Conservation (phyloP, 2,888 invertebrate species). For the Dilophus febrilis region DNA sequence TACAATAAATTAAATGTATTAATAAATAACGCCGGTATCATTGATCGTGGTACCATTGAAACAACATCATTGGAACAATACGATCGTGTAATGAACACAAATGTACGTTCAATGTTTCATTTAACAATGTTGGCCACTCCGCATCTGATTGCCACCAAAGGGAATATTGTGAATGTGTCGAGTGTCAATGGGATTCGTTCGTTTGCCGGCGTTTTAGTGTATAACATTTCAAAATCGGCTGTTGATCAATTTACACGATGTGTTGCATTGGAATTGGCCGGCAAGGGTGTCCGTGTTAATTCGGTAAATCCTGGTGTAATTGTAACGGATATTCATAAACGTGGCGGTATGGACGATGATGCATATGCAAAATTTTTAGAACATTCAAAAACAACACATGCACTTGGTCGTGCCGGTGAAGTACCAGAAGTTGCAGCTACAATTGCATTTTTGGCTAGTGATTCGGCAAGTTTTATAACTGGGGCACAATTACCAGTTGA, state of each 20-base stretch:
- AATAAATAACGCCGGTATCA: slow-evolving; percentile 70
- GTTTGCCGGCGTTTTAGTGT: slow-evolving; percentile 46
- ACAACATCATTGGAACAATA: slow-evolving; percentile 62
- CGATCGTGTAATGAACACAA: slow-evolving; percentile 71
- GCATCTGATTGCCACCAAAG: slow-evolving; percentile 56
- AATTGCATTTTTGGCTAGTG: slow-evolving; percentile 54
- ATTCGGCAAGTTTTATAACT: slow-evolving; percentile 46
- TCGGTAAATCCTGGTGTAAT: slow-evolving; percentile 54
- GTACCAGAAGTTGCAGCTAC: slow-evolving; percentile 46
- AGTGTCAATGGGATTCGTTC: slow-evolving; percentile 56
- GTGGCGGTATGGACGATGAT: slow-evolving; percentile 43
- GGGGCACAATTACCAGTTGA: slow-evolving; percentile 51
- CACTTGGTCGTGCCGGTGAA: slow-evolving; percentile 44
- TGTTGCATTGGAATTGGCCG: slow-evolving; percentile 43
- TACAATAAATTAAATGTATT: slow-evolving; percentile 57
- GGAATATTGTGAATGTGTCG: slow-evolving; percentile 79
- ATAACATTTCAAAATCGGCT: slow-evolving; percentile 53
- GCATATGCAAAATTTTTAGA: slow-evolving; percentile 45
- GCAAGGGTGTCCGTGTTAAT: slow-evolving; percentile 41
- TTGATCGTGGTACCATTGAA: slow-evolving; percentile 61
- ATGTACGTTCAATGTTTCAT: slow-evolving; percentile 58
- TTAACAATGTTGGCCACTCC: slow-evolving; percentile 70
- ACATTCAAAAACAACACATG: slow-evolving; percentile 45
- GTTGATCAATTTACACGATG: slow-evolving; percentile 56
- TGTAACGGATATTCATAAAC: slow-evolving; percentile 44